These are phyloP conservation scores for Azorinus chamasolen DNA, from an alignment of 2,888 invertebrate genomes.

Conservation along the genomic window DNA sequence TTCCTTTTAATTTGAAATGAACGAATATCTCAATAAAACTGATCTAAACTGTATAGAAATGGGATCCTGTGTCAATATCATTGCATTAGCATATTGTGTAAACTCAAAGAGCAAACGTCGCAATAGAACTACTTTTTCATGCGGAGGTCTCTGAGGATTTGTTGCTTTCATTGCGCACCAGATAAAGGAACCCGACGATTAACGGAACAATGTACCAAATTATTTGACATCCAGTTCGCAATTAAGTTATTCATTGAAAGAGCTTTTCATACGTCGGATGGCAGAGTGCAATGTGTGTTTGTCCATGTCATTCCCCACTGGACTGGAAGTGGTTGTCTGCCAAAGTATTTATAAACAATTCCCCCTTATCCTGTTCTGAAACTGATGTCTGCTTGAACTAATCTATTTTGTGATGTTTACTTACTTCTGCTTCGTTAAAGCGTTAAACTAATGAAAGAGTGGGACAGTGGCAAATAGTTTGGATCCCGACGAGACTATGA, in stretches of 20 bases:
- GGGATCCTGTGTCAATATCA: slow-evolving; percentile 60
- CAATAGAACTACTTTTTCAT: slow-evolving; percentile 53
- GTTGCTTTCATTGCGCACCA: slow-evolving; percentile 50
- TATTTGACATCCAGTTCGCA: slow-evolving; percentile 57
- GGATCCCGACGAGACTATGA: too few relatives aligned
- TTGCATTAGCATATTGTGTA: slow-evolving; percentile 64
- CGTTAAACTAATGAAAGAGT: too few relatives aligned
- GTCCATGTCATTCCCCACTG: too few relatives aligned
- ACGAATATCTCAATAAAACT: slow-evolving; percentile 59
- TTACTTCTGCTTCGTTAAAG: too few relatives aligned
- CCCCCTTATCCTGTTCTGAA: too few relatives aligned
- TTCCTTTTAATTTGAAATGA: slow-evolving; percentile 64
- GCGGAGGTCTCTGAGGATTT: slow-evolving; percentile 51
- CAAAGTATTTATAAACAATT: too few relatives aligned
- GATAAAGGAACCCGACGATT: slow-evolving; percentile 58
- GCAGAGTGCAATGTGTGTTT: too few relatives aligned
- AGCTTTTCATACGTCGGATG: too few relatives aligned
- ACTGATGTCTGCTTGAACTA: too few relatives aligned
- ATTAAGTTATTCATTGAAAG: slow-evolving; percentile 41
- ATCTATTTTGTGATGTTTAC: too few relatives aligned
- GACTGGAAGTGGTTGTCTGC: too few relatives aligned
- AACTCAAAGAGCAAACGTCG: slow-evolving; percentile 43
- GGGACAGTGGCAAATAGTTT: too few relatives aligned
- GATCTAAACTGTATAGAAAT: slow-evolving; percentile 57
- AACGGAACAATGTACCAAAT: slow-evolving; percentile 52